Conservation (phyloP, 2,888 invertebrate species). For the Mythimna pallens region DNA sequence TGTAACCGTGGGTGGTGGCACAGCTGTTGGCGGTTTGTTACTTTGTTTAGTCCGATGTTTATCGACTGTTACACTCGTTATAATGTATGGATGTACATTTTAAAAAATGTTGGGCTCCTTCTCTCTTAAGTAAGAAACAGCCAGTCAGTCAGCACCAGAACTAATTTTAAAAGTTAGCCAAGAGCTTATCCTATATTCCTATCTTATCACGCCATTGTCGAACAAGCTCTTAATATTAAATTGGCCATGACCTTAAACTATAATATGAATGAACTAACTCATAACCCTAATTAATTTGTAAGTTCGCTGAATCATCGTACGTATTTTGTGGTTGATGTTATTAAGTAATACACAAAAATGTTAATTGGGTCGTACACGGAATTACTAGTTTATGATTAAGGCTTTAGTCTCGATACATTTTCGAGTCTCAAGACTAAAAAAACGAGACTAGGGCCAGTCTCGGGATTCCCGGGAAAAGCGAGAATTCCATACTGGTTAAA, state of each 20-base stretch:
- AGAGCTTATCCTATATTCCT: background rate
- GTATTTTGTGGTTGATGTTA: slow-evolving; percentile 10
- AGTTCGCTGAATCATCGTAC: slow-evolving; percentile 4
- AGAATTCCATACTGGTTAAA: too few species aligned
- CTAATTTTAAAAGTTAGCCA: background rate
- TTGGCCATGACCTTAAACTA: slow-evolving; percentile 14
- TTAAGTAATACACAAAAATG: background rate
- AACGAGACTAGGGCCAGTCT: too few species aligned
- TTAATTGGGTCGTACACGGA: background rate
- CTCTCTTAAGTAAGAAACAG: background rate
- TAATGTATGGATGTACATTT: background rate
- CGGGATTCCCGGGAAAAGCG: too few species aligned
- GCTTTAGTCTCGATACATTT: too few species aligned
- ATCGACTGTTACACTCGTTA: slow-evolving; percentile 1
- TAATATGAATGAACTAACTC: slow-evolving; percentile 20
- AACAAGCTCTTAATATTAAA: background rate
- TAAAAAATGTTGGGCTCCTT: background rate
- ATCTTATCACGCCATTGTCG: background rate
- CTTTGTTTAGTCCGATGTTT: slow-evolving; percentile 19
- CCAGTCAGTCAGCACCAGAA: background rate
- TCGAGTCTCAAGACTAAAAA: too few species aligned
- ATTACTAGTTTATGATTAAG: background rate
- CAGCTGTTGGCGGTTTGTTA: slow-evolving; percentile 36
- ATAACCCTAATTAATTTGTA: slow-evolving; percentile 13
- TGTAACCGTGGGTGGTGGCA: slow-evolving; percentile 23